These are phyloP conservation scores for Nannobrachium achirus DNA, from an alignment of 2,113 vertebrate genomes.

Conservation along the genomic window DNA sequence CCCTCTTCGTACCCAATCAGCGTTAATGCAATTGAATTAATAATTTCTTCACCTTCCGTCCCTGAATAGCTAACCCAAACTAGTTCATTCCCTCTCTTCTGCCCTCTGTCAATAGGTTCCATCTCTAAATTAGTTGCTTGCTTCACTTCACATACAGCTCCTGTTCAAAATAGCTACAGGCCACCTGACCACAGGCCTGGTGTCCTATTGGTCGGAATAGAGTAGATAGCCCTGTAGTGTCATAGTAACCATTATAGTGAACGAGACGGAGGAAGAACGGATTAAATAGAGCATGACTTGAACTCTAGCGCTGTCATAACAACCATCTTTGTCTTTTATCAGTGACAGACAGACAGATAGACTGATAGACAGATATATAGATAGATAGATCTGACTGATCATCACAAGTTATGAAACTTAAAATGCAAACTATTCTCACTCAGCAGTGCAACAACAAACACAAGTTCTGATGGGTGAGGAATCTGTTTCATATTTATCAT, in stretches of 20 bases:
- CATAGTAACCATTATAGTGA: slow-evolving; percentile 74
- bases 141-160: slow-evolving; percentile 77
- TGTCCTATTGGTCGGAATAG: slow-evolving; percentile 58
- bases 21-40: neutral
- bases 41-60: slow-evolving; percentile 15
- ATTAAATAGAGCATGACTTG: too few species aligned
- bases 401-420: too few species aligned
- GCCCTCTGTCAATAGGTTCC: slow-evolving; percentile 52
- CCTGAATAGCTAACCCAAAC: slow-evolving; percentile 3
- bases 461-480: slow-evolving; percentile 6
- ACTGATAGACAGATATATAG: slow-evolving; percentile 21
- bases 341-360: slow-evolving; percentile 15
- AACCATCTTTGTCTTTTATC: neutral
- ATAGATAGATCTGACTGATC: slow-evolving; percentile 25
- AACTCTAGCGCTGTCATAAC: too few species aligned
- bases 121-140: slow-evolving; percentile 75
- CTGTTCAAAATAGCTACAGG: slow-evolving; percentile 77
- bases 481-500: slow-evolving; percentile 11
- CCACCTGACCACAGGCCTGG: slow-evolving; percentile 66
- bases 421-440: neutral
- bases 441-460: neutral
- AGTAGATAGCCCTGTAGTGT: slow-evolving; percentile 65
- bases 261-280: slow-evolving; percentile 5
- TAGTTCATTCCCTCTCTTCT: slow-evolving; percentile 9
- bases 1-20: neutral